Conservation (phyloP, 2,113 vertebrate species). For the Hylia prasina region DNA sequence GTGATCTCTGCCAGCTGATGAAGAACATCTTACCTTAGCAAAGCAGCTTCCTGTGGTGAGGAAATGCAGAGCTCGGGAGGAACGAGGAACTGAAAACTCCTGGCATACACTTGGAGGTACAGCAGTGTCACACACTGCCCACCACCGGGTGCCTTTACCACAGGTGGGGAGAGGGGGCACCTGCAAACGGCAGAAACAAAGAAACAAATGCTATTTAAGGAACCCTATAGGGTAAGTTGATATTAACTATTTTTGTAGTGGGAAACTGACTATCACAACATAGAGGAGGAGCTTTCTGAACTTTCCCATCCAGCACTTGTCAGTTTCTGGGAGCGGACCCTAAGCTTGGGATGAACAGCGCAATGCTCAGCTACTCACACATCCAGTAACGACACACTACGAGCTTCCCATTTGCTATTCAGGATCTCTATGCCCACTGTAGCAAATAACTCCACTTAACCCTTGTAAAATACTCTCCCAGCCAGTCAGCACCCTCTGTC, state of each 20-base stretch:
- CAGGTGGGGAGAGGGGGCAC: neutral
- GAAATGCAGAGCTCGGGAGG: neutral
- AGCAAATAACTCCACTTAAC: neutral
- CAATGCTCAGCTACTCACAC: neutral
- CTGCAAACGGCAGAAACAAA: neutral
- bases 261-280: neutral
- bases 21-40: neutral
- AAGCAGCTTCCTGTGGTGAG: neutral
- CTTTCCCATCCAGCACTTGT: neutral
- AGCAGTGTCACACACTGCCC: neutral
- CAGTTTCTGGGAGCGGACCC: neutral
- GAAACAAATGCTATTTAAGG: neutral
- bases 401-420: neutral
- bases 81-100: neutral
- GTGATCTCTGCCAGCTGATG: neutral
- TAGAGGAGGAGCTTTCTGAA: neutral
- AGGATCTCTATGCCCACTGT: neutral
- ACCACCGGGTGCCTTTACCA: neutral
- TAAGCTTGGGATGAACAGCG: neutral
- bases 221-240: neutral
- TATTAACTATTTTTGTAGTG: neutral
- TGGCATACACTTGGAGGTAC: neutral
- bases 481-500: neutral
- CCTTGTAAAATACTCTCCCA: neutral
- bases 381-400: neutral